These are phyloP conservation scores for Danionella cerebrum DNA, from an alignment of 2,113 vertebrate genomes.

Conservation along the genomic window DNA sequence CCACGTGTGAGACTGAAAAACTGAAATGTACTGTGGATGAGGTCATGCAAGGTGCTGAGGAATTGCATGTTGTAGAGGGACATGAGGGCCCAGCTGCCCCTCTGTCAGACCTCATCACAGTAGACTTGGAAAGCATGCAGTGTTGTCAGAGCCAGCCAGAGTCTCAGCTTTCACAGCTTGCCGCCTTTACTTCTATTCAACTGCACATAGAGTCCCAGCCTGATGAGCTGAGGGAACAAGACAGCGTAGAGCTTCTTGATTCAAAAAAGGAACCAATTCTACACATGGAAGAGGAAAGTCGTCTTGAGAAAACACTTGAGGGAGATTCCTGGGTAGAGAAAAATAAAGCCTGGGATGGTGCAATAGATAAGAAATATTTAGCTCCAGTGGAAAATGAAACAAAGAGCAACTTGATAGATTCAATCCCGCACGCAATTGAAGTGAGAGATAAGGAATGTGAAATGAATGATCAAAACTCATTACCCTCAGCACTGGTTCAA, in stretches of 20 bases:
- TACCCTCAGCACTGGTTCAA: neutral
- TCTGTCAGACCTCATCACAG: constrained; percentile 7
- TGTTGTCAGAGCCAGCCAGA: constrained; percentile 8
- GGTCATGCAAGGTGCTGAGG: constrained; percentile 11
- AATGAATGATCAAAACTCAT: constrained; percentile 24
- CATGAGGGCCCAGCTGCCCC: constrained; percentile 11
- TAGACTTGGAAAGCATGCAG: constrained; percentile 16
- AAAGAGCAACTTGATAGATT: constrained; percentile 28
- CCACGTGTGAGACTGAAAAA: constrained; percentile 15
- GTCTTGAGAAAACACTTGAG: constrained; percentile 42
- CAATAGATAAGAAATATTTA: neutral
- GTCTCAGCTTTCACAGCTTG: neutral
- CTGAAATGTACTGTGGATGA: constrained; percentile 18
- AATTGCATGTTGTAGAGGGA: constrained; percentile 21
- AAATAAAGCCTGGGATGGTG: neutral
- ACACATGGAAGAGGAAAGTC: constrained; percentile 35
- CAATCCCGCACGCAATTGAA: constrained; percentile 30
- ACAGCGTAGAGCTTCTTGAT: neutral
- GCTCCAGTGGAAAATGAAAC: neutral
- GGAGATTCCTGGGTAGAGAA: neutral
- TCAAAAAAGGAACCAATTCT: neutral
- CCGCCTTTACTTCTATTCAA: neutral
- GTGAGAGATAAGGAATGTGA: constrained; percentile 12
- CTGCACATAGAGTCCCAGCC: constrained; percentile 12
- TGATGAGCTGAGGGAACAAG: neutral